Evolutionary conservation across 2,797 vertebrate genomes (phyloP).

Genomic region (Cheirogaleus major): DNA sequence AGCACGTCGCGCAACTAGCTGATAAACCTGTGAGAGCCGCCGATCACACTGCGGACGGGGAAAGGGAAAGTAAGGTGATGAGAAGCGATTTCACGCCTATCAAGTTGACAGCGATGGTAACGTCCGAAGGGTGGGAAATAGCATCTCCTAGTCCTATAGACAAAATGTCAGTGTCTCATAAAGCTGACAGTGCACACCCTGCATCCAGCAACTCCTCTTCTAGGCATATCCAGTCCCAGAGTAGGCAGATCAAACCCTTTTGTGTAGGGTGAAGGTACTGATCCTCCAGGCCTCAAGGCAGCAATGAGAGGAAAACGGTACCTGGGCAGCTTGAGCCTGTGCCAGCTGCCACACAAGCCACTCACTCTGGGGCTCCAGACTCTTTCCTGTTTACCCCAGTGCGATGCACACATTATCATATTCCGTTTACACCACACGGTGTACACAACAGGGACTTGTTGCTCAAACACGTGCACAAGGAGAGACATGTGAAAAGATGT

Average conservation of each 20-base stretch:
- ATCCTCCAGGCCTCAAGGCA: neutral
- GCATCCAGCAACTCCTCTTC: rapidly evolving
- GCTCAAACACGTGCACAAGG: neutral
- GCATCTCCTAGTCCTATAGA: neutral
- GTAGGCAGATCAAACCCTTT: neutral
- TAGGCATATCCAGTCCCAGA: neutral
- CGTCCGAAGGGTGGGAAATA: neutral
- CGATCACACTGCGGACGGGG: neutral
- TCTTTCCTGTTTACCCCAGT: neutral
- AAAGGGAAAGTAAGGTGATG: neutral
- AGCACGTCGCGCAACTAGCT: neutral
- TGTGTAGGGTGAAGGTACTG: neutral
- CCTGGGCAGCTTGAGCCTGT: neutral
- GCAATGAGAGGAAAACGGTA: rapidly evolving
- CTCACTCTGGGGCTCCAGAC: too few species aligned
- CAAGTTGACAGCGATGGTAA: neutral
- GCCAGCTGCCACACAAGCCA: neutral
- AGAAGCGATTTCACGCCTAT: neutral
- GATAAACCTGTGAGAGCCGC: neutral
- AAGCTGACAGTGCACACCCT: neutral
- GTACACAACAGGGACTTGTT: neutral
- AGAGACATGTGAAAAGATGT: neutral
- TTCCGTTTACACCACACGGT: neutral
- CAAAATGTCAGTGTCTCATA: neutral
- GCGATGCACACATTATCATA: too few species aligned